phyloP scores from a whole-genome alignment of 1,140 invertebrate genomes.

The Macrocentrus cingulum region DNA sequence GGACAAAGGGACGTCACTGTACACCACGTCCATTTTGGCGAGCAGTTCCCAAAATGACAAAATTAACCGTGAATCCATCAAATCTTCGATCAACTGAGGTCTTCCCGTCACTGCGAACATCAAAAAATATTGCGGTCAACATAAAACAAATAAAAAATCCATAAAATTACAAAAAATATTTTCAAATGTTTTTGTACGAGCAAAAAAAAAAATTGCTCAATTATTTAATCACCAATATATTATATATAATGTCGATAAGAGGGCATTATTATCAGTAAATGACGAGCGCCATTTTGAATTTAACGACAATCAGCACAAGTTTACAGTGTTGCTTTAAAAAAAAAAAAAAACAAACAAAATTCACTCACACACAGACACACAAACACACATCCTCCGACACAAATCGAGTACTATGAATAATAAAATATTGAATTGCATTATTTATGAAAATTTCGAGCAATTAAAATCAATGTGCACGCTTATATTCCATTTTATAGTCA shows the following conservation, averaged over 20 bases:
- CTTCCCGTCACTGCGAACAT: not conserved
- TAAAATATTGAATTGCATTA: conserved; percentile 26
- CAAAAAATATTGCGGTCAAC: not conserved
- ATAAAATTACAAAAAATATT: not conserved
- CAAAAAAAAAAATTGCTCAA: conserved; percentile 7
- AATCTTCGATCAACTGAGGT: not conserved
- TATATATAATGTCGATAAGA: conserved; percentile 9
- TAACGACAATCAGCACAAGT: conserved; percentile 37
- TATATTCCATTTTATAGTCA: conserved; percentile 1
- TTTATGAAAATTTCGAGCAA: conserved; percentile 21
- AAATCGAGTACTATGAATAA: conserved; percentile 9
- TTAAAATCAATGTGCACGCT: conserved; percentile 15
- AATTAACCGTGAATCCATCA: conserved; percentile 2
- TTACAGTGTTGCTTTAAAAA: conserved; percentile 31
- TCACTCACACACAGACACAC: no score
- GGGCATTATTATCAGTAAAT: conserved; percentile 3
- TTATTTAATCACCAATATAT: conserved; percentile 19
- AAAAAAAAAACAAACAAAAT: no score
- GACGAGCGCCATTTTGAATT: conserved; percentile 5
- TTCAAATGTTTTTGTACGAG: conserved; percentile 1
- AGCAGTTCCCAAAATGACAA: conserved; percentile 29
- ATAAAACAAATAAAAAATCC: not conserved
- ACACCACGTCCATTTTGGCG: conserved; percentile 45
- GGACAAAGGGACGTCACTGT: conserved; percentile 34
- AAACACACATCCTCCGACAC: not conserved